Conservation (phyloP, 1,140 invertebrate genomes). For the Nephila pilipes region DNA sequence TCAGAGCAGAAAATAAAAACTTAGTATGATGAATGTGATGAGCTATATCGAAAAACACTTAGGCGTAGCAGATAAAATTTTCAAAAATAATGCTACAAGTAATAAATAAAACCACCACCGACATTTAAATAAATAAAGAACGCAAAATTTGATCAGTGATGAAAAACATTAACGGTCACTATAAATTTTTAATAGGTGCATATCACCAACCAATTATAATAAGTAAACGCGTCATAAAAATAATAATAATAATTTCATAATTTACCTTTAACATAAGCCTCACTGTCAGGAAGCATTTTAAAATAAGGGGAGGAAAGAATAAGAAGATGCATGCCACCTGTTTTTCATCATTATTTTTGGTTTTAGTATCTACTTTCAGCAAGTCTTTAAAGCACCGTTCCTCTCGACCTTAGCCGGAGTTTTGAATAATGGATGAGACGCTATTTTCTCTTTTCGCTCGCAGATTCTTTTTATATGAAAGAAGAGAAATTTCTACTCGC, state of each 20-base stretch:
- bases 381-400: constrained; percentile 54
- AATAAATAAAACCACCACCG: not conserved
- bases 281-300: constrained; percentile 22
- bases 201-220: not conserved
- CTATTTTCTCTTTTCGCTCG: constrained; percentile 12
- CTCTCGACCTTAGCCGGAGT: not conserved
- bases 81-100: too few relatives aligned
- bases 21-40: too few relatives aligned
- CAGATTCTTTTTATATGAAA: constrained; percentile 8
- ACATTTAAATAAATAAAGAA: too few relatives aligned
- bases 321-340: constrained; percentile 15
- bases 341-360: constrained; percentile 29
- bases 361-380: constrained; percentile 37
- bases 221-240: not conserved
- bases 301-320: not conserved
- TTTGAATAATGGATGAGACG: constrained; percentile 41
- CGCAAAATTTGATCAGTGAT: too few relatives aligned
- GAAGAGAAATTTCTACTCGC: constrained; percentile 40
- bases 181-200: not conserved
- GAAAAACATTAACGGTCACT: not conserved
- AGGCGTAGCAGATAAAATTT: too few relatives aligned
- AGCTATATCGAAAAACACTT: too few relatives aligned
- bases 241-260: constrained; percentile 29
- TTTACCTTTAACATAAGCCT: not conserved
- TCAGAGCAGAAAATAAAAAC: too few relatives aligned